phyloP scores from a whole-genome alignment of 2,888 invertebrate genomes.

The Chouioia cunea region DNA sequence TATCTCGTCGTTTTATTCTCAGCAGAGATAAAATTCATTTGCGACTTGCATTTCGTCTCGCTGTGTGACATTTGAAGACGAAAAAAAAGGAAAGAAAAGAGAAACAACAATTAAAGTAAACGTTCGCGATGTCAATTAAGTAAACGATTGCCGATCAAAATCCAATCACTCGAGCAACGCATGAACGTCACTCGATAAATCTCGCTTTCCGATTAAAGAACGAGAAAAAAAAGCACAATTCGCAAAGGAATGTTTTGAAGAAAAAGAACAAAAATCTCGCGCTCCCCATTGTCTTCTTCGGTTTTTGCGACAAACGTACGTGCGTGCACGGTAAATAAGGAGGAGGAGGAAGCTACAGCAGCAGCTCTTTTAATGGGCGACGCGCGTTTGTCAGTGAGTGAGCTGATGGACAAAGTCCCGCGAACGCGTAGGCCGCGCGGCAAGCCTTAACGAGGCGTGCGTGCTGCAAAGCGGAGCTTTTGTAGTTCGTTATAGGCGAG shows the following conservation, averaged over 20 bases:
- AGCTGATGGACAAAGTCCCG: slow-evolving; percentile 38
- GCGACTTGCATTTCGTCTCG: too few species aligned
- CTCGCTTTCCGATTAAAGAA: not conserved
- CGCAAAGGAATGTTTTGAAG: not conserved
- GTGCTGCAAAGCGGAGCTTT: not conserved
- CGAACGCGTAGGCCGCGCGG: slow-evolving; percentile 19
- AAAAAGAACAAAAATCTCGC: not conserved
- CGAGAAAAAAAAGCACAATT: not conserved
- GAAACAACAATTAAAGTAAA: too few species aligned
- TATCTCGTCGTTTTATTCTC: slow-evolving; percentile 19
- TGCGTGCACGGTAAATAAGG: slow-evolving; percentile 6
- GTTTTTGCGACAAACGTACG: slow-evolving; percentile 1
- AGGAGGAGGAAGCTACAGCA: slow-evolving; percentile 26
- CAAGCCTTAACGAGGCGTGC: slow-evolving; percentile 24
- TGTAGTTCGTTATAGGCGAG: not conserved
- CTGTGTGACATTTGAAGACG: too few species aligned
- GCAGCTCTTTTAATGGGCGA: slow-evolving; percentile 35
- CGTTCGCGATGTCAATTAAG: slow-evolving; percentile 4
- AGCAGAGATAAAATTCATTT: not conserved
- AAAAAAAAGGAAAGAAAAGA: too few species aligned
- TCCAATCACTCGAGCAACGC: slow-evolving; percentile 4
- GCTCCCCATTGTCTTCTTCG: slow-evolving; percentile 12
- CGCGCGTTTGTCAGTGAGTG: slow-evolving; percentile 22
- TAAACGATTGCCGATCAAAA: not conserved
- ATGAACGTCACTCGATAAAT: slow-evolving; percentile 27